Percentiles rank a stretch among this genome's conserved stretches.
phyloP scores from a whole-genome alignment of 2,888 invertebrate species.

The Oeneis ivallda region DNA sequence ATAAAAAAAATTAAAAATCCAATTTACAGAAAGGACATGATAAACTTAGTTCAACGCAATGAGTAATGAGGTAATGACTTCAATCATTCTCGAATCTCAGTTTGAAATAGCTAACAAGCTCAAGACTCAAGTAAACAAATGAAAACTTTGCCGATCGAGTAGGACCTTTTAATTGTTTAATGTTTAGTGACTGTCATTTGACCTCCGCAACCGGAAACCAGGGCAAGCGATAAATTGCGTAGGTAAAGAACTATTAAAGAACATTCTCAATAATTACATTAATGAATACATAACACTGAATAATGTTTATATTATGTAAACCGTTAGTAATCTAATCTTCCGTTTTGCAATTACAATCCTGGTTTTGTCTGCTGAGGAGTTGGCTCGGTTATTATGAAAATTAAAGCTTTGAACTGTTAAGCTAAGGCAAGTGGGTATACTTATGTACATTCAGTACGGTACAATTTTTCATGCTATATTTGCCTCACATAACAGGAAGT shows the following conservation, averaged over 20 bases:
- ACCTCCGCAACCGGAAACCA: slow-evolving; percentile 43
- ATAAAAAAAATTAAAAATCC: no score
- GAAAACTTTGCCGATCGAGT: slow-evolving; percentile 8
- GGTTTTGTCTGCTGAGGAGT: slow-evolving; percentile 15
- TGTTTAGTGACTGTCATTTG: slow-evolving; percentile 39
- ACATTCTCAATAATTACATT: slow-evolving; percentile 41
- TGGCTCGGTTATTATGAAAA: slow-evolving; percentile 26
- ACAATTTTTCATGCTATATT: background rate
- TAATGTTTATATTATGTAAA: slow-evolving; percentile 40
- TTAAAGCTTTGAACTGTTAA: slow-evolving; percentile 13
- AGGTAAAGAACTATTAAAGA: slow-evolving; percentile 39
- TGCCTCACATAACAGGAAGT: no score
- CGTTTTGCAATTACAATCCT: slow-evolving; percentile 25
- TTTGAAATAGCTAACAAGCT: slow-evolving; percentile 10
- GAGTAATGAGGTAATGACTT: no score
- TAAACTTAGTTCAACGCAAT: no score
- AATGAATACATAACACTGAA: slow-evolving; percentile 43
- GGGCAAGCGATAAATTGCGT: slow-evolving; percentile 39
- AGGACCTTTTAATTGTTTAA: slow-evolving; percentile 33
- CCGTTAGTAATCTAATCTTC: slow-evolving; percentile 34
- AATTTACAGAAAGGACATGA: background rate
- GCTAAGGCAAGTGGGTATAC: background rate
- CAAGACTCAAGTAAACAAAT: slow-evolving; percentile 16
- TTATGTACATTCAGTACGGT: background rate
- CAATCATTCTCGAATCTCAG: slow-evolving; percentile 5